These are phyloP conservation scores for Chionodraco myersi DNA, from an alignment of 2,113 vertebrate species.

Conservation along the genomic window DNA sequence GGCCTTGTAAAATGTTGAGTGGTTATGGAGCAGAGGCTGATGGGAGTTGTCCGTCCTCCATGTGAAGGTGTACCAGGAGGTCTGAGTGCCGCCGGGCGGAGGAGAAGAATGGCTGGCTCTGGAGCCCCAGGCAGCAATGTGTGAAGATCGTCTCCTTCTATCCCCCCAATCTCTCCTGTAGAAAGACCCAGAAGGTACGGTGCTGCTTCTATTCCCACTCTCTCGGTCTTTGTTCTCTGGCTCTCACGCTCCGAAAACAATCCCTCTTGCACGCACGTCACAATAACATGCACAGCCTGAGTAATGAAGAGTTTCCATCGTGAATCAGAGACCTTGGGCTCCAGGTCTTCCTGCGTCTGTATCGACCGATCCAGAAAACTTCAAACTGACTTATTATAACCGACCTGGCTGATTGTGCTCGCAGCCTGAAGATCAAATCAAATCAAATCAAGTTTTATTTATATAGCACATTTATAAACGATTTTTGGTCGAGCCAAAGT, in stretches of 20 bases:
- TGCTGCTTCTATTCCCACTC: neutral
- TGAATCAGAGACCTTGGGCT: constrained; percentile 46
- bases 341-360: constrained; percentile 43
- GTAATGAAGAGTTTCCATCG: constrained; percentile 59
- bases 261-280: constrained; percentile 15
- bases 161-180: constrained; percentile 91
- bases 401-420: constrained; percentile 52
- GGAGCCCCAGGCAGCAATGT: constrained; percentile 89
- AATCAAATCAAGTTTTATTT: no score
- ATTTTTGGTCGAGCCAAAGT: no score
- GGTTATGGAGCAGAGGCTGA: constrained; percentile 44
- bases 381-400: constrained; percentile 70
- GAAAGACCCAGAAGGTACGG: constrained; percentile 79
- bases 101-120: constrained; percentile 91
- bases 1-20: constrained; percentile 28
- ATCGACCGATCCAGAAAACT: constrained; percentile 71
- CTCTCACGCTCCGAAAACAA: constrained; percentile 2
- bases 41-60: constrained; percentile 52
- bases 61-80: constrained; percentile 89
- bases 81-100: constrained; percentile 87
- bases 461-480: no score
- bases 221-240: constrained; percentile 48
- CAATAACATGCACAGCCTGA: constrained; percentile 38
- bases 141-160: constrained; percentile 86
- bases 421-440: constrained; percentile 27